These are phyloP conservation scores for Orientallactaga sibirica DNA, from an alignment of 2,797 vertebrate species.

Conservation along the genomic window DNA sequence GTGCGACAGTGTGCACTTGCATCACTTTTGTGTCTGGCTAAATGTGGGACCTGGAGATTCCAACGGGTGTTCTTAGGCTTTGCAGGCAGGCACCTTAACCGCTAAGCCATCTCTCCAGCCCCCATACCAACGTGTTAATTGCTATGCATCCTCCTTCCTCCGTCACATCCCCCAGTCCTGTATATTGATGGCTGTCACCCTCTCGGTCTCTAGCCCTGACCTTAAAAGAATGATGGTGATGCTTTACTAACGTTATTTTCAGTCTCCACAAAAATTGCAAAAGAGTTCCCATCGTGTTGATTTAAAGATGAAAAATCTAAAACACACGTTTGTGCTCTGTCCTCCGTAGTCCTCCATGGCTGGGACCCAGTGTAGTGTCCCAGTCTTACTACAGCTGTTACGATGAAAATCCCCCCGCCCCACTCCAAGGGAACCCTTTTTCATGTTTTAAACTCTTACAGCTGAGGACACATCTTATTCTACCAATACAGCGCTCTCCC, in stretches of 20 bases:
- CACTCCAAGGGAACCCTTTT: not conserved
- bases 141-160: not conserved
- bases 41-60: no score
- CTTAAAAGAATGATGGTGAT: not conserved
- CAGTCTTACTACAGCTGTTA: not conserved
- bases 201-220: not conserved
- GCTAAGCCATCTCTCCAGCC: no score
- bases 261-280: not conserved
- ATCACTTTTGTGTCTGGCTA: no score
- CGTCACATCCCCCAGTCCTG: not conserved
- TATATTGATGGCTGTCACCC: not conserved
- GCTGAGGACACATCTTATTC: not conserved
- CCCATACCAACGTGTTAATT: not conserved
- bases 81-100: no score
- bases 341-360: not conserved
- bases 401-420: not conserved
- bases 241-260: not conserved
- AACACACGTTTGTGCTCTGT: not conserved
- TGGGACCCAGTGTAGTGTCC: slow-evolving; percentile 47
- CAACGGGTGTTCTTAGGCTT: no score
- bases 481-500: not conserved
- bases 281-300: not conserved
- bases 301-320: slow-evolving; percentile 13
- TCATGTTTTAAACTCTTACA: slow-evolving; percentile 44
- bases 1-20: no score